These are phyloP conservation scores for Axis porcinus DNA, from an alignment of 2,113 vertebrate genomes.

Conservation along the genomic window DNA sequence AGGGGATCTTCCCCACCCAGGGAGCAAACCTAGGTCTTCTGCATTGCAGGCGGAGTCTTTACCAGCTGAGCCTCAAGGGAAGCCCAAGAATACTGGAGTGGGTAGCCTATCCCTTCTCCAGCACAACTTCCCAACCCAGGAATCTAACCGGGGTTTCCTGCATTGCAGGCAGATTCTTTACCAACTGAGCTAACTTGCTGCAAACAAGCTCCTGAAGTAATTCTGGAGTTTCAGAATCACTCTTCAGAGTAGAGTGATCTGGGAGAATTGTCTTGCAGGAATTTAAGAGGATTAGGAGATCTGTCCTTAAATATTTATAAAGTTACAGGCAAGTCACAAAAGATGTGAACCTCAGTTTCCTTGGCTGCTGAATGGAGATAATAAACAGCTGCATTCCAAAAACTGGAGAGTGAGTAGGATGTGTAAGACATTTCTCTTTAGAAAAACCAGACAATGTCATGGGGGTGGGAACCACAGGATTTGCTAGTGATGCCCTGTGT, in stretches of 20 bases:
- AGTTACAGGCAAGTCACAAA: background rate
- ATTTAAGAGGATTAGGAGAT: background rate
- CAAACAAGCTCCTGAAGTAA: background rate
- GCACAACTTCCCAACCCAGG: background rate
- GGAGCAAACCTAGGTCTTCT: background rate
- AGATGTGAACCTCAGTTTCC: background rate
- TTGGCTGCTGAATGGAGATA: background rate
- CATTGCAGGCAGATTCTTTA: background rate
- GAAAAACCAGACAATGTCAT: background rate
- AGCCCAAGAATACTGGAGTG: background rate
- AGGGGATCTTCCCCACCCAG: background rate
- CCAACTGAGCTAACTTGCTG: background rate
- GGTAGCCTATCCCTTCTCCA: background rate
- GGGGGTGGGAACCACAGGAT: fast-evolving
- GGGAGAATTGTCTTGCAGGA: no score
- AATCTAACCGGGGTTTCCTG: background rate
- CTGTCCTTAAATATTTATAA: background rate
- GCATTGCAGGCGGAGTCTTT: background rate
- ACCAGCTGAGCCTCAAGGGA: background rate
- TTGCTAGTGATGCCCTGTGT: background rate
- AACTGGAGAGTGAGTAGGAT: background rate
- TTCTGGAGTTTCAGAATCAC: background rate
- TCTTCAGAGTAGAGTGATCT: background rate
- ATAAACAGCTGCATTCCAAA: background rate
- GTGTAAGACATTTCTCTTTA: background rate